phyloP scores from a whole-genome alignment of 2,797 vertebrate species.

The Vespertilio murinus region DNA sequence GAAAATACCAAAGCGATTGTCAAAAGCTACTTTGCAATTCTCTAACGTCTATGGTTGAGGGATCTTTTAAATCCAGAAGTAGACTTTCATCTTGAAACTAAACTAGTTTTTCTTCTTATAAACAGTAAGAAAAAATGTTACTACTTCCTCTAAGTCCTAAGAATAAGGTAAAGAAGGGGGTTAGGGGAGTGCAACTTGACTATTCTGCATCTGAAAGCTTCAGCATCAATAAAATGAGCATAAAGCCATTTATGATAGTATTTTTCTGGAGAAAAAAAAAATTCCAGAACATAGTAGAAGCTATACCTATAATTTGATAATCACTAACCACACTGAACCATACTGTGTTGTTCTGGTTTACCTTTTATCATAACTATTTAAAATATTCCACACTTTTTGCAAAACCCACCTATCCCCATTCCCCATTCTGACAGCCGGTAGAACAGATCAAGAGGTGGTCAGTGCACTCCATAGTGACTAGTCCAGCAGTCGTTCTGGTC shows the following conservation, averaged over 20 bases:
- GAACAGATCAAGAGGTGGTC: too few relatives aligned
- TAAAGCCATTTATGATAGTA: not conserved
- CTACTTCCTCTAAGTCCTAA: not conserved
- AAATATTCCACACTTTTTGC: not conserved
- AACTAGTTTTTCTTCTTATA: not conserved
- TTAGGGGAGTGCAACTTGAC: not conserved
- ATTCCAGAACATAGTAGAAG: not conserved
- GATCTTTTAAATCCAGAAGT: not conserved
- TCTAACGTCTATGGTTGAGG: not conserved
- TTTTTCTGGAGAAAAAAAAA: not conserved
- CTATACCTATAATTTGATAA: not conserved
- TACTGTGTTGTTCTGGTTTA: not conserved
- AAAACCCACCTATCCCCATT: not conserved
- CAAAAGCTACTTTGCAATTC: not conserved
- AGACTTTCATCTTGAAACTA: not conserved
- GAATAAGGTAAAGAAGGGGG: not conserved
- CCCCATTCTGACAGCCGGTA: not conserved
- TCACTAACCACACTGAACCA: not conserved
- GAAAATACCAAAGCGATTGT: not conserved
- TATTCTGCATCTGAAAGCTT: not conserved
- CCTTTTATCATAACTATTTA: not conserved
- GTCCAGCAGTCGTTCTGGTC: too few relatives aligned
- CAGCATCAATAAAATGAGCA: not conserved
- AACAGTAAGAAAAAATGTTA: not conserved
- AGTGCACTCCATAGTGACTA: too few relatives aligned